Evolutionary conservation across 2,888 invertebrate genomes (phyloP).

Genomic region (Tillus elongatus): DNA sequence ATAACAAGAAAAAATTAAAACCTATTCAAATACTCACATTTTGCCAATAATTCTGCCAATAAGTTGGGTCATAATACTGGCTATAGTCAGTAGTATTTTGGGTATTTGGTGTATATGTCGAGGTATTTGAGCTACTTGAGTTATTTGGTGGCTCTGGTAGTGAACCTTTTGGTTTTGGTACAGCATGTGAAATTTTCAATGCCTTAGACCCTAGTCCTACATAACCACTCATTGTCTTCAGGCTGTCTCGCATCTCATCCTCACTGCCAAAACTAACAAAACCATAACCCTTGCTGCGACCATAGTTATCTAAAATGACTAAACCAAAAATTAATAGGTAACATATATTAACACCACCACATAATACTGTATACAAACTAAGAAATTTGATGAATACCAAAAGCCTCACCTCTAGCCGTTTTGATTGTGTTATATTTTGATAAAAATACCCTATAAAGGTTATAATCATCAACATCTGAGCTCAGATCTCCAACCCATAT

Average conservation of each 20-base stretch:
- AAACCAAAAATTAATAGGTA: too few relatives aligned
- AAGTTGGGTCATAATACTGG: slow-evolving; percentile 75
- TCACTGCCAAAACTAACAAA: slow-evolving; percentile 92
- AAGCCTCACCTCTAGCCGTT: slow-evolving; percentile 72
- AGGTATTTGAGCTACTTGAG: slow-evolving; percentile 29
- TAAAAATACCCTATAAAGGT: slow-evolving; percentile 83
- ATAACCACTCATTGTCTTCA: slow-evolving; percentile 89
- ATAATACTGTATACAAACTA: too few relatives aligned
- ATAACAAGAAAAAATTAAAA: too few relatives aligned
- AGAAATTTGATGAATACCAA: too few relatives aligned
- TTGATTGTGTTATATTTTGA: slow-evolving; percentile 86
- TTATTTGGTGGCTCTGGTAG: slow-evolving; percentile 35
- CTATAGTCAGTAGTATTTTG: too few relatives aligned
- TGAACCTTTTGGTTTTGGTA: slow-evolving; percentile 68
- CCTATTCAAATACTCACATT: neutral
- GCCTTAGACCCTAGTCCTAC: slow-evolving; percentile 80
- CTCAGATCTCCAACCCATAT: slow-evolving; percentile 95
- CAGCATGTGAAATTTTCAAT: slow-evolving; percentile 85
- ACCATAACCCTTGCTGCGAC: slow-evolving; percentile 91
- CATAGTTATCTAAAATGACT: slow-evolving; percentile 73
- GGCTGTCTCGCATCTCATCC: slow-evolving; percentile 85
- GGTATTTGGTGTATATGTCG: slow-evolving; percentile 34
- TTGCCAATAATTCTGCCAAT: slow-evolving; percentile 70
- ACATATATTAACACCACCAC: too few relatives aligned
- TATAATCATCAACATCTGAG: slow-evolving; percentile 90